Base-by-base conservation (phyloP, 2,888 invertebrate genomes). In the Eilema griseolum region DNA sequence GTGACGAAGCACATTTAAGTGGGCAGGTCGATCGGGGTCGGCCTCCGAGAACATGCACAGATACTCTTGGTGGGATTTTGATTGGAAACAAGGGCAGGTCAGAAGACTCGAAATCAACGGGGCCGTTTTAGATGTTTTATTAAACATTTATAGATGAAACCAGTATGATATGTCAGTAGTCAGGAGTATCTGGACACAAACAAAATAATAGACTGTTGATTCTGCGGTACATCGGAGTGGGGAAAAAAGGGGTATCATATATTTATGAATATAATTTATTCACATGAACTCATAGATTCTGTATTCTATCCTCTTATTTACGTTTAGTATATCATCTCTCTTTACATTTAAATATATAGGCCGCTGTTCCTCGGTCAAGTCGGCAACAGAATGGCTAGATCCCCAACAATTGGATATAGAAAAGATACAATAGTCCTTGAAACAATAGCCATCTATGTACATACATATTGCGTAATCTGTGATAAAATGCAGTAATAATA, bases 1-100 rank as follows among this genome's bases (percentile, higher is more conserved):
- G 20, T 60, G 60, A 60, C 28, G 26, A 60, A 60, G 60, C 60
- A 60, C 12, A 60, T 60, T 52, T 28, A 31, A 24, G 23, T 23
- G 24, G 56, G 28, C 57, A 59, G 26, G 26, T 26, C 23, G 57
- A 12, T 59, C 57, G 26, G 57, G 57, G 57, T 24, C 57, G 57
- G 26, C 26, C 57, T 59, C 26, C 11, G 23, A 24, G 23, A 59
- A 59, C 12, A n/a, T 14, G 12, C 52, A 52, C 20, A 52, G 52
- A 52, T 24, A 26, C 26, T 3, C 3, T 59, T 2, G 26, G 59
- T 16, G 16, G 7, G 28, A 8, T 14, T 59, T 26, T 59, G 26
- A 59, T 28, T 26, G 26, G 28, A 24, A 26, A 28, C 59, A 59
- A 16, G 16, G 8, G 28, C 5, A 59, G 16, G 26, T 52, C n/a